Conservation (phyloP, 2,888 invertebrate genomes). For the Epsilonema sp. region DNA sequence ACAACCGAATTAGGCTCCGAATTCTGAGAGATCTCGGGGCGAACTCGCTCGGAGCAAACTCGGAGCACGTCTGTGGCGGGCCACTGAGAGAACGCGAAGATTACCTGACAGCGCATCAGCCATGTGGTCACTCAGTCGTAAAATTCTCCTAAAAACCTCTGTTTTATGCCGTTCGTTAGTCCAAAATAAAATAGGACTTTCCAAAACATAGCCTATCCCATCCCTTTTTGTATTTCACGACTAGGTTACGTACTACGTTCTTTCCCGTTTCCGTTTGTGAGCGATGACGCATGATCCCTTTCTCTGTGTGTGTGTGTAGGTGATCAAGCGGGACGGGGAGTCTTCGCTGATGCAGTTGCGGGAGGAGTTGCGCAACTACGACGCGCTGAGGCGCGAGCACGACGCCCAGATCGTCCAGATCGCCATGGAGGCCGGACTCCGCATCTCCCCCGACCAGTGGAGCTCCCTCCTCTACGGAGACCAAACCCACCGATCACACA, state of each 20-base stretch:
- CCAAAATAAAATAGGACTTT: background rate
- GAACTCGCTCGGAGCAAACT: too few relatives aligned
- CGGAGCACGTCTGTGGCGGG: too few relatives aligned
- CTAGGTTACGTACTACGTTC: too few relatives aligned
- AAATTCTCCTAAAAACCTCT: too few relatives aligned
- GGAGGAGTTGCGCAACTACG: conserved; percentile 75
- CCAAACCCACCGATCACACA: conserved; percentile 79
- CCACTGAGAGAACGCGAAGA: too few relatives aligned
- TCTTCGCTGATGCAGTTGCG: conserved; percentile 78
- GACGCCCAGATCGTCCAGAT: conserved; percentile 97
- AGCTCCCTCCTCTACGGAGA: conserved; percentile 87
- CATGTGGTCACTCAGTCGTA: too few relatives aligned
- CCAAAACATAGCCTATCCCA: too few relatives aligned
- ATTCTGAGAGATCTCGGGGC: too few relatives aligned
- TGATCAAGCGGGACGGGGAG: conserved; percentile 83
- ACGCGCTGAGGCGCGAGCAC: conserved; percentile 74
- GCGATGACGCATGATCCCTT: background rate
- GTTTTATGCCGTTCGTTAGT: too few relatives aligned
- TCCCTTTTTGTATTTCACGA: too few relatives aligned
- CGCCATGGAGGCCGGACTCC: conserved; percentile 81
- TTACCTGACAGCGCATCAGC: too few relatives aligned
- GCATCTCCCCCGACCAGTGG: conserved; percentile 97
- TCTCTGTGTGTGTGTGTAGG: conserved; percentile 36
- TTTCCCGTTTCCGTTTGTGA: background rate
- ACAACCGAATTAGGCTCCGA: too few relatives aligned